phyloP scores from a whole-genome alignment of 2,888 invertebrate species.

The Drosophila borealis region DNA sequence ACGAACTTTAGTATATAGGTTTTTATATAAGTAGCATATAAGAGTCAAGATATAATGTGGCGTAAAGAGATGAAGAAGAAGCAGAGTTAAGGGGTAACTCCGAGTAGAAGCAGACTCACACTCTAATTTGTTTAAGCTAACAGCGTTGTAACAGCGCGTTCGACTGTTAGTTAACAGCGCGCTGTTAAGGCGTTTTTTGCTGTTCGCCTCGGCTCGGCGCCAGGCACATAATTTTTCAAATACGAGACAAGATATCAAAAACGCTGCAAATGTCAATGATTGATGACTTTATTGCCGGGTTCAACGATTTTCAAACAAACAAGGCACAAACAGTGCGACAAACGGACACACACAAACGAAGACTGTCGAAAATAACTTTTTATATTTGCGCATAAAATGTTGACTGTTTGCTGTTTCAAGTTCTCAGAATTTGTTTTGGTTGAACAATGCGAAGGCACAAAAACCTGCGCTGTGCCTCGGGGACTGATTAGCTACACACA shows the following conservation, averaged over 20 bases:
- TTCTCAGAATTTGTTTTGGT: slow-evolving; percentile 65
- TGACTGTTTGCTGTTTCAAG: slow-evolving; percentile 65
- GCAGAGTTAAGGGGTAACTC: too few relatives aligned
- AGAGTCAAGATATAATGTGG: too few relatives aligned
- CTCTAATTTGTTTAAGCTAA: neutral
- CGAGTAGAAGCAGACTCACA: neutral
- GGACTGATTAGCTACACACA: slow-evolving; percentile 65
- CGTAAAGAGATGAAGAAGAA: too few relatives aligned
- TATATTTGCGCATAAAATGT: slow-evolving; percentile 74
- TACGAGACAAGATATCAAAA: slow-evolving; percentile 55
- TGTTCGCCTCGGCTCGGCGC: slow-evolving; percentile 50
- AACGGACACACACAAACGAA: slow-evolving; percentile 18
- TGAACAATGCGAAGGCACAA: slow-evolving; percentile 71
- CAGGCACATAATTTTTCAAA: slow-evolving; percentile 72
- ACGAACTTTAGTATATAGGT: too few relatives aligned
- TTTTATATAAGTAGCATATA: too few relatives aligned
- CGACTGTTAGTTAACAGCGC: slow-evolving; percentile 22
- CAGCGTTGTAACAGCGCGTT: slow-evolving; percentile 12
- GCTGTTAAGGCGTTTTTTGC: slow-evolving; percentile 32
- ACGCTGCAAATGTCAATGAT: slow-evolving; percentile 80
- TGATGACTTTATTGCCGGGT: slow-evolving; percentile 82
- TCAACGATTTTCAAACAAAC: slow-evolving; percentile 78
- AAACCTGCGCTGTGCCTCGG: slow-evolving; percentile 68
- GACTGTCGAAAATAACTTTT: slow-evolving; percentile 68
- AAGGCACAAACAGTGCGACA: slow-evolving; percentile 54